A percentile compares a stretch with the other conserved stretches of the same genome.
These are phyloP conservation scores for Hirudinaria manillensis DNA, from an alignment of 2,888 invertebrate species.

Conservation along the genomic window DNA sequence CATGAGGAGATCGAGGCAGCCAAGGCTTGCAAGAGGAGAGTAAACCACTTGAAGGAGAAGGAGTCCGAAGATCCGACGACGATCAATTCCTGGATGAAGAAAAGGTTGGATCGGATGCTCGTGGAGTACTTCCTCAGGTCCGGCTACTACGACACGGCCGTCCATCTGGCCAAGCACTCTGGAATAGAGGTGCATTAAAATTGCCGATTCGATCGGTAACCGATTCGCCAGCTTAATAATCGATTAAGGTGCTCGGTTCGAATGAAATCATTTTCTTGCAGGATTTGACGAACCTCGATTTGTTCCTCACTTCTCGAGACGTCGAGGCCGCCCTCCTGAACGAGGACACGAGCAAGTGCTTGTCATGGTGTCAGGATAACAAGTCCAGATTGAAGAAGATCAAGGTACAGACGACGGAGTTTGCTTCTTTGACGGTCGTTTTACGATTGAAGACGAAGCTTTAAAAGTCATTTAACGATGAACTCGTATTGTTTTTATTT, in stretches of 20 bases:
- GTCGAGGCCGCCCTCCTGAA: constrained; percentile 73
- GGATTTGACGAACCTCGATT: constrained; percentile 82
- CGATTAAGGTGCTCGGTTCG: not conserved
- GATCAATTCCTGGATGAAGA: constrained; percentile 68
- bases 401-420: constrained; percentile 56
- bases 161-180: constrained; percentile 74
- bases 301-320: constrained; percentile 58
- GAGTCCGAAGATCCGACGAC: constrained; percentile 45
- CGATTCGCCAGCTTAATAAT: not conserved
- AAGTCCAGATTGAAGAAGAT: constrained; percentile 87
- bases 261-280: constrained; percentile 45
- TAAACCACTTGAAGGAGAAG: constrained; percentile 80
- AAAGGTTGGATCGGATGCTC: constrained; percentile 85
- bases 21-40: constrained; percentile 78
- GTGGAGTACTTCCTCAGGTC: constrained; percentile 80
- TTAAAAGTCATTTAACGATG: too few relatives aligned
- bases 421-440: not conserved
- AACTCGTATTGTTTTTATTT: too few relatives aligned
- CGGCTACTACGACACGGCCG: constrained; percentile 91
- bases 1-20: constrained; percentile 85
- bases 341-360: constrained; percentile 78
- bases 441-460: not conserved
- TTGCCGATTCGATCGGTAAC: not conserved
- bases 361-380: constrained; percentile 93
- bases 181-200: constrained; percentile 52